Conservation (phyloP, 2,888 invertebrate species). For the Deroplatys truncata region DNA sequence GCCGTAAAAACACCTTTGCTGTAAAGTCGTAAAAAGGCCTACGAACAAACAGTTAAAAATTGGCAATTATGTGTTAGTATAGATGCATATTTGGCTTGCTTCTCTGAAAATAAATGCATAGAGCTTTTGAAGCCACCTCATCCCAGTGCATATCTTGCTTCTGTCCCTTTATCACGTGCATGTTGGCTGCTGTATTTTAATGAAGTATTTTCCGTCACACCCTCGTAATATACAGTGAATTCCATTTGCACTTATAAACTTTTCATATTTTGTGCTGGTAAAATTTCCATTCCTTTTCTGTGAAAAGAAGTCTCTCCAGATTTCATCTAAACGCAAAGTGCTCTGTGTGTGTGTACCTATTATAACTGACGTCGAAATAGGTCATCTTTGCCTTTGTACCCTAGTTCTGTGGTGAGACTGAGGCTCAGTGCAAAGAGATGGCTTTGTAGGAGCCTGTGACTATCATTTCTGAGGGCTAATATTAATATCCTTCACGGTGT, state of each 20-base stretch:
- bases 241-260: not conserved
- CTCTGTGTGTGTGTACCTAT: not conserved
- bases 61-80: no score
- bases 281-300: not conserved
- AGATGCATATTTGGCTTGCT: no score
- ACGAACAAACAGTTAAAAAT: no score
- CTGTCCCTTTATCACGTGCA: not conserved
- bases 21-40: no score
- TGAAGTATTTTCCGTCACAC: not conserved
- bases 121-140: not conserved
- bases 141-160: not conserved
- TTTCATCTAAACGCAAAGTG: not conserved
- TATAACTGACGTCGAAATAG: no score
- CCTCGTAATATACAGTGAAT: not conserved
- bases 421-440: no score
- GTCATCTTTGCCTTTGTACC: no score
- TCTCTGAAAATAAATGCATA: not conserved
- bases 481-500: no score
- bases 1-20: no score
- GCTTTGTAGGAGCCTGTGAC: no score
- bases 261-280: not conserved
- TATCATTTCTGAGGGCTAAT: no score
- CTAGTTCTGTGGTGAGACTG: no score
- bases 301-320: not conserved
- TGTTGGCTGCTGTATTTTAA: not conserved